Evolutionary conservation across 1,140 invertebrate species (phyloP), one percentile per base, ranked within the genome.

Genomic region (Gryon sp.): DNA sequence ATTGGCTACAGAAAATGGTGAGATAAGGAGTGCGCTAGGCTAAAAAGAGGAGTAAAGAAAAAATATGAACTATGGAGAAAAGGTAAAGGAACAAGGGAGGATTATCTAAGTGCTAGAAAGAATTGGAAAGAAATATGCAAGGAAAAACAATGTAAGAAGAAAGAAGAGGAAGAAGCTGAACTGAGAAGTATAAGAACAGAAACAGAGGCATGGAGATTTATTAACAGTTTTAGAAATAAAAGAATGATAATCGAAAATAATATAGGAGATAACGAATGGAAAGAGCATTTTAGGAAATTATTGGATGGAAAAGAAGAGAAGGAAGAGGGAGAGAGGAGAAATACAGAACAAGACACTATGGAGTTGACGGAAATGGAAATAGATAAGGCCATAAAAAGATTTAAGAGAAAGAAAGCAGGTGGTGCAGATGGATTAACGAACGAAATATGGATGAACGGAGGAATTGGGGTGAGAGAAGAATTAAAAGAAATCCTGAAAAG

Each of bases 181-280:
- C 12, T 53, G 14, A 55, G 15, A 12, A 46, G 22, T 12, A 57
- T 48, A 3, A 55, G 18, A 22, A 20, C 16, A 0, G 63, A 68
- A 28, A 38, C 14, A 8, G 9, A 57, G 22, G 63, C 20, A 14
- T 68, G 63, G 50, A 20, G 30, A 7, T 36, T 40, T n/a, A 4
- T 57, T 1, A 68, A 68, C 11, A 46, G 8, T 30, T 43, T 28
- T 2, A 73, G 57, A 28, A 63, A 30, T 28, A 48, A 28, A 30
- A 55, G 48, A 24, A 20, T n/a, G 7, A 45, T 11, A 15, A 2
- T 7, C 15, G 28, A 20, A 22, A 28, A 26, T 2, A 16, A 19
- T 0, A 70, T 70, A 16, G 18, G 8, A 12, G 0, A 12, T 4
- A 1, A 11, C 7, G 34, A 60, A 11, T 52, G 45, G 45, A 50